Percentiles rank a stretch among this genome's conserved stretches.
Evolutionary conservation across 1,140 invertebrate species (phyloP).

Genomic region (Euglossa dilemma): DNA sequence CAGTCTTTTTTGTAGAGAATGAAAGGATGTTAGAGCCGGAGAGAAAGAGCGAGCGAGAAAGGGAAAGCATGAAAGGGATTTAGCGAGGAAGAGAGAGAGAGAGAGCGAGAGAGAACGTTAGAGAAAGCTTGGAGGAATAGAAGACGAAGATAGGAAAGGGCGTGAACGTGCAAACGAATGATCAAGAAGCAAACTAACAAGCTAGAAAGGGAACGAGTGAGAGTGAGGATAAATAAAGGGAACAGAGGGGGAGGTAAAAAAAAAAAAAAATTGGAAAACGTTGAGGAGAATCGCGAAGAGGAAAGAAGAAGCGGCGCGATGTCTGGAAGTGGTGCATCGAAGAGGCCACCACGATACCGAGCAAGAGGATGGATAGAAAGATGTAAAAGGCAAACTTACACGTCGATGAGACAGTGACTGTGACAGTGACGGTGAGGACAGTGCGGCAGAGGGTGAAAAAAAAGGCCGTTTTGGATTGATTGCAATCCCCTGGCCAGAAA

Average conservation of each 20-base stretch:
- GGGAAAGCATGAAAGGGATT: background rate
- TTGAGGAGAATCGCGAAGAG: background rate
- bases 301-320: background rate
- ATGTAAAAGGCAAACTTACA: background rate
- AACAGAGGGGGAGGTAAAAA: background rate
- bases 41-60: slow-evolving; percentile 36
- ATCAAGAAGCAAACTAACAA: background rate
- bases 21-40: slow-evolving; percentile 60
- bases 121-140: background rate
- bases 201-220: slow-evolving; percentile 2
- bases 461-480: slow-evolving; percentile 58
- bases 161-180: slow-evolving; percentile 13
- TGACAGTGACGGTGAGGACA: slow-evolving; percentile 1
- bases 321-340: slow-evolving; percentile 19
- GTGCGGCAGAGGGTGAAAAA: slow-evolving; percentile 65
- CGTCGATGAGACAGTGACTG: background rate
- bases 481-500: slow-evolving; percentile 58
- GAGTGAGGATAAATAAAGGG: slow-evolving; percentile 19
- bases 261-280: background rate
- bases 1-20: slow-evolving; percentile 71
- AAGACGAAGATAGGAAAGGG: slow-evolving; percentile 1
- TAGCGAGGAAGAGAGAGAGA: slow-evolving; percentile 5
- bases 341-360: background rate
- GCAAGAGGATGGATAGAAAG: background rate
- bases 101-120: background rate